These are phyloP conservation scores for Sminthurides aquaticus DNA, from an alignment of 2,888 invertebrate genomes.

Conservation along the genomic window DNA sequence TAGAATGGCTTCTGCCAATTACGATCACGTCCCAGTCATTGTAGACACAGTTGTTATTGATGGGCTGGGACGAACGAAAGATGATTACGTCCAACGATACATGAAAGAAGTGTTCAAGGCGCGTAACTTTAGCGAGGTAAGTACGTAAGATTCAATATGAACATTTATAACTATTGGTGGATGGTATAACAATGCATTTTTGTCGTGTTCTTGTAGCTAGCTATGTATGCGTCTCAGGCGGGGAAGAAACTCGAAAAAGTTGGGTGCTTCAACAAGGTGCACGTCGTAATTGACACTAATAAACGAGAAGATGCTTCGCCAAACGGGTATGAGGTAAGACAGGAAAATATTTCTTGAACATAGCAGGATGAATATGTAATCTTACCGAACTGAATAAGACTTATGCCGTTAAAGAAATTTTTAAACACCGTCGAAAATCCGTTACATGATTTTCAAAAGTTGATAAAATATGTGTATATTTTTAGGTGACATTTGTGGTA, in stretches of 20 bases:
- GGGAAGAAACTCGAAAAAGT: conserved; percentile 68
- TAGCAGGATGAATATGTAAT: too few species aligned
- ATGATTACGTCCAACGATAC: conserved; percentile 73
- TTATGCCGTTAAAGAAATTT: too few species aligned
- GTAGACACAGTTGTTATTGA: conserved; percentile 80
- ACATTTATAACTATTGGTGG: background rate
- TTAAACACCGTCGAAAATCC: too few species aligned
- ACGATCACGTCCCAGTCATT: conserved; percentile 53
- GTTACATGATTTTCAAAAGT: too few species aligned
- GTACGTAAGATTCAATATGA: conserved; percentile 44
- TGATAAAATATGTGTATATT: too few species aligned
- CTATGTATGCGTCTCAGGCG: conserved; percentile 54
- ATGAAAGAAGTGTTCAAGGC: conserved; percentile 76
- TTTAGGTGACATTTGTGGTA: conserved; percentile 82
- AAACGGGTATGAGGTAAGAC: conserved; percentile 66
- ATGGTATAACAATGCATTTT: conserved; percentile 10
- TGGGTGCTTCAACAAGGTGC: conserved; percentile 81
- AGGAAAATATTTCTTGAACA: too few species aligned
- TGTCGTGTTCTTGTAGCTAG: conserved; percentile 46
- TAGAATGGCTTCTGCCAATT: too few species aligned
- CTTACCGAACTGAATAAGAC: too few species aligned
- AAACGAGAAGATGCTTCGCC: conserved; percentile 67
- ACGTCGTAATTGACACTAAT: conserved; percentile 79
- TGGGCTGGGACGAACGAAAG: conserved; percentile 76
- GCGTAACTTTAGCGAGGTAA: conserved; percentile 76